Evolutionary conservation across 1,140 invertebrate species (phyloP).

Genomic region (Penaeus japonicus): DNA sequence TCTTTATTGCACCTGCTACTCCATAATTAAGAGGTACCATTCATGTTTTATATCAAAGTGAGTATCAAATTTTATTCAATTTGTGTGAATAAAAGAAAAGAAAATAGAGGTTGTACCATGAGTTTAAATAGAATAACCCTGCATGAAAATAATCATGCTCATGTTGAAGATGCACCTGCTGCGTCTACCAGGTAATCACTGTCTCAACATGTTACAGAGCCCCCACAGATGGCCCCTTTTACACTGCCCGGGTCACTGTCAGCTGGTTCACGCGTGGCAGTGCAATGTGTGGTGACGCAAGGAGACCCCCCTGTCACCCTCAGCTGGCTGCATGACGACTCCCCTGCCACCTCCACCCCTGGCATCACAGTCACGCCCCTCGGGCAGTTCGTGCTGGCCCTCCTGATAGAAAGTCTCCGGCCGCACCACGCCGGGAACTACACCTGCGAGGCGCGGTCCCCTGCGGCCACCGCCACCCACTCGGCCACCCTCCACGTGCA

Average conservation of each 20-base stretch:
- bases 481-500: conserved; percentile 50
- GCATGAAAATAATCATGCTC: background rate
- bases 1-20: no score
- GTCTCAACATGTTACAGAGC: conserved; percentile 29
- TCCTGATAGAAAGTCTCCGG: conserved; percentile 85
- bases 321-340: conserved; percentile 76
- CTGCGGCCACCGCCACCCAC: conserved; percentile 43
- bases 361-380: conserved; percentile 72
- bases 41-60: no score
- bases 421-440: conserved; percentile 87
- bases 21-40: no score
- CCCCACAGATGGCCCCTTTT: conserved; percentile 56
- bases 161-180: background rate
- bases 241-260: conserved; percentile 45
- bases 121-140: no score
- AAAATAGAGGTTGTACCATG: no score
- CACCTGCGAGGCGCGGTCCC: conserved; percentile 76
- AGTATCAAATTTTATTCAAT: no score
- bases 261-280: conserved; percentile 64
- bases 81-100: no score
- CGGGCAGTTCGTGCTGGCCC: conserved; percentile 86
- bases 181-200: background rate
- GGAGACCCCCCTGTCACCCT: conserved; percentile 93
- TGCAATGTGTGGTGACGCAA: conserved; percentile 92
- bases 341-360: conserved; percentile 67